A percentile compares a stretch with the other conserved stretches of the same genome.
Evolutionary conservation across 2,113 vertebrate genomes (phyloP).

Genomic region (Patagioenas fasciata): DNA sequence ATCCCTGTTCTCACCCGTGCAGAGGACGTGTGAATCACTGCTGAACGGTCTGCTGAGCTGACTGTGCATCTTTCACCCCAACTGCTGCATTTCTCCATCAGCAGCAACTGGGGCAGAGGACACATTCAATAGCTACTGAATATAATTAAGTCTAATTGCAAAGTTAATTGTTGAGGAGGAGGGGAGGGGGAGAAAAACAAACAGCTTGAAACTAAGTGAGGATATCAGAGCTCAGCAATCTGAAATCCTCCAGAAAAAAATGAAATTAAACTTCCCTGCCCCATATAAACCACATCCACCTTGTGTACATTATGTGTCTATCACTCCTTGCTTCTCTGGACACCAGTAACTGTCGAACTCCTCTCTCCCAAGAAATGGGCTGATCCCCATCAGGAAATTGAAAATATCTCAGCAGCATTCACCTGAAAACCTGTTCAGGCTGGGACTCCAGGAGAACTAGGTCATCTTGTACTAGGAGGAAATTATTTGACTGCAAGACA

Average conservation of each 20-base stretch:
- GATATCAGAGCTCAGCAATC: constrained; percentile 14
- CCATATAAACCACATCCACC: neutral
- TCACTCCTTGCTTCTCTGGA: neutral
- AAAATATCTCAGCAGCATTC: neutral
- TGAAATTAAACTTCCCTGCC: neutral
- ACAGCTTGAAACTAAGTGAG: constrained; percentile 53
- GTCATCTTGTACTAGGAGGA: neutral
- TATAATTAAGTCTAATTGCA: constrained; percentile 69
- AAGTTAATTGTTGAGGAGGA: constrained; percentile 65
- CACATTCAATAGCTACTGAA: constrained; percentile 29
- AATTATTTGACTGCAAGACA: neutral
- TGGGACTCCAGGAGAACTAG: neutral
- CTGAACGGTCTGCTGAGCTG: constrained; percentile 3
- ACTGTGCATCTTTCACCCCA: constrained; percentile 17
- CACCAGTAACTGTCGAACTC: neutral
- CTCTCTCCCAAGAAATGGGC: neutral
- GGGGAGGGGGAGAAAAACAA: neutral
- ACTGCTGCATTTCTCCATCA: neutral
- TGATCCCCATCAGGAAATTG: neutral
- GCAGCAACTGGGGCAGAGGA: constrained; percentile 45
- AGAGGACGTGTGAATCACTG: constrained; percentile 4
- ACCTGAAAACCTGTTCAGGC: neutral
- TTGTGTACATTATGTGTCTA: neutral
- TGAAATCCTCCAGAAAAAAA: neutral
- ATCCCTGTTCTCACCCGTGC: neutral